Evolutionary conservation across 2,113 vertebrate species (phyloP).

Genomic region (Cottus gobio): DNA sequence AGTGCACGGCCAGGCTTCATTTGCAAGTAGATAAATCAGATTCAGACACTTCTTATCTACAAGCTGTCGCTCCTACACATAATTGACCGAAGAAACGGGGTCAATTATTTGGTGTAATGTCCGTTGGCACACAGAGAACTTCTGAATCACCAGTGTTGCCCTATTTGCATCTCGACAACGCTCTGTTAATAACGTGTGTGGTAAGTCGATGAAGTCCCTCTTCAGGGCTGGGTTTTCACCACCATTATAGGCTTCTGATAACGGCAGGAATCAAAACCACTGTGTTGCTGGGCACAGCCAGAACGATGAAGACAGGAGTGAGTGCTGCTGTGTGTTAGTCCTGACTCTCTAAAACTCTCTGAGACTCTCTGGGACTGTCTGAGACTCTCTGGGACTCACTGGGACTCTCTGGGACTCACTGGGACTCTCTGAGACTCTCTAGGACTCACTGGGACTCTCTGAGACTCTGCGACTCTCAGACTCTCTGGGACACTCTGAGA

Average conservation of each 20-base stretch:
- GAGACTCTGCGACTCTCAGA: too few species aligned
- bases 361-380: neutral
- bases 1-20: neutral
- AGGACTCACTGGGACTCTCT: too few species aligned
- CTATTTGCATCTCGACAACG: neutral
- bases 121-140: neutral
- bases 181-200: neutral
- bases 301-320: slow-evolving; percentile 10
- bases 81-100: neutral
- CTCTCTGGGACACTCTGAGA: neutral
- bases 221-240: neutral
- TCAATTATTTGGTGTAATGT: neutral
- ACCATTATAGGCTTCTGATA: slow-evolving; percentile 25
- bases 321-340: slow-evolving; percentile 30
- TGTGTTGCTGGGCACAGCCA: neutral
- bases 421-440: too few species aligned
- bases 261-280: slow-evolving; percentile 35
- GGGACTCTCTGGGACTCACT: too few species aligned
- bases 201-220: neutral
- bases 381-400: too few species aligned
- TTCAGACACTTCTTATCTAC: neutral
- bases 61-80: neutral
- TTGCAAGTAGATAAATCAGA: neutral
- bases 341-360: neutral
- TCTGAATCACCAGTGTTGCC: neutral